Base-by-base conservation (phyloP, 64 coral and sea anemone species). In the Cladopsammia gracilis region DNA sequence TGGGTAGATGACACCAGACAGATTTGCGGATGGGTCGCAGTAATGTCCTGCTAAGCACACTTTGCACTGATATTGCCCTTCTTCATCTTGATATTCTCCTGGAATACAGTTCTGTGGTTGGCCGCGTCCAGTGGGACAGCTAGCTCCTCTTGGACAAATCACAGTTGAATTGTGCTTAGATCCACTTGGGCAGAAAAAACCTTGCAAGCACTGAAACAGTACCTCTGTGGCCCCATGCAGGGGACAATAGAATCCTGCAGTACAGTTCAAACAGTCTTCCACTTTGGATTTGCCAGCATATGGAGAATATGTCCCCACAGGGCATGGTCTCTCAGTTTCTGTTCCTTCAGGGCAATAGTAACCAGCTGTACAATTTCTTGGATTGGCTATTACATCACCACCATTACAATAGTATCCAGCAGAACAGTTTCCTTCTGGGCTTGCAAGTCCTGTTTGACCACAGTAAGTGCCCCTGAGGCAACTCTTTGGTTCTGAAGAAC, bases 151-250 rank as follows among this genome's bases (percentile, higher is more conserved):
- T 2, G 94, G 95, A 51, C 98, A 99, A 14, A 94, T 85, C n/a
- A 87, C 95, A 0, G 98, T 99, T 62, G 92, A 89, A 67, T 99
- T 99, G 82, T 96, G 77, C 0, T 77, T 71, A 20, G 98, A 99
- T 5, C 98, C 95, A 46, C 85, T 65, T 9, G 98, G 98, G 43
- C 98, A 99, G 60, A 96, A 99, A 74, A 94, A 99, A 4, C 98
- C 98, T 75, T 99, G 98, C 86, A 99, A 34, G 71, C 98, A 99
- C 76, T 96, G 67, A 48, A 99, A 99, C 91, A 96, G 50, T 7
- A 96, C 98, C 43, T 93, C 86, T 16, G 98, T 99, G 65, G 87
- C 87, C 18, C 85, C 94, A 18, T 88, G 90, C 8, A 78, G 48
- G 13, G 98, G 98, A 13, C 98, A 99, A 68, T 99, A 99, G 76